phyloP scores from a whole-genome alignment of 1,140 invertebrate genomes.

The Phymastichus coffea region DNA sequence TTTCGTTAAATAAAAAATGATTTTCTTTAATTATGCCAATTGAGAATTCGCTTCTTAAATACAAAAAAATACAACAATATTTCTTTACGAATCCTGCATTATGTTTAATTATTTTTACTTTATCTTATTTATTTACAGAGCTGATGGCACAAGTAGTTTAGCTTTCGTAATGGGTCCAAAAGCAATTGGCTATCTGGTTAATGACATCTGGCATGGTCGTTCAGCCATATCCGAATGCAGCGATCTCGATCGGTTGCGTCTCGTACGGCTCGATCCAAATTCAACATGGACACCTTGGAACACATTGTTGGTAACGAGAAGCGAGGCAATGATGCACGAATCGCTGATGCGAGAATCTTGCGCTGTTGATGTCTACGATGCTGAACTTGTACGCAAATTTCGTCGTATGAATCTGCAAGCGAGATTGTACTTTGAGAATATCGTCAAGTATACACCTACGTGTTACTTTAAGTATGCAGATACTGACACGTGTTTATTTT shows the following conservation, averaged over 20 bases:
- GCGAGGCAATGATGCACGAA: slow-evolving; percentile 63
- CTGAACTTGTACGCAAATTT: slow-evolving; percentile 44
- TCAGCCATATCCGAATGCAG: slow-evolving; percentile 66
- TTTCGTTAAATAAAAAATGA: too few relatives aligned
- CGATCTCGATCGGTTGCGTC: slow-evolving; percentile 60
- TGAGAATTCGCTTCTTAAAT: too few relatives aligned
- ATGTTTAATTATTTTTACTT: too few relatives aligned
- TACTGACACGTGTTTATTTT: too few relatives aligned
- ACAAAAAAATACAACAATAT: too few relatives aligned
- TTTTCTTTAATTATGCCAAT: too few relatives aligned
- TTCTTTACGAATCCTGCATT: too few relatives aligned
- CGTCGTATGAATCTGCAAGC: slow-evolving; percentile 48
- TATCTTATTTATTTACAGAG: too few relatives aligned
- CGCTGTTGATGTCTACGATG: slow-evolving; percentile 42
- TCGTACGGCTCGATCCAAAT: slow-evolving; percentile 61
- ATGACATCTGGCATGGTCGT: slow-evolving; percentile 67
- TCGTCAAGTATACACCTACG: too few relatives aligned
- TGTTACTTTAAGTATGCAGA: too few relatives aligned
- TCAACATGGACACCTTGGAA: slow-evolving; percentile 73
- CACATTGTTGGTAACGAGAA: slow-evolving; percentile 63
- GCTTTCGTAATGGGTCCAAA: slow-evolving; percentile 63
- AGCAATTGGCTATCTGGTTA: slow-evolving; percentile 65
- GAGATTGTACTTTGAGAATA: slow-evolving; percentile 44
- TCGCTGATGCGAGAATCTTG: slow-evolving; percentile 10
- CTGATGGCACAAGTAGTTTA: slow-evolving; percentile 53